phyloP scores from a whole-genome alignment of 2,113 vertebrate genomes.

The Sisor rabdophorus region DNA sequence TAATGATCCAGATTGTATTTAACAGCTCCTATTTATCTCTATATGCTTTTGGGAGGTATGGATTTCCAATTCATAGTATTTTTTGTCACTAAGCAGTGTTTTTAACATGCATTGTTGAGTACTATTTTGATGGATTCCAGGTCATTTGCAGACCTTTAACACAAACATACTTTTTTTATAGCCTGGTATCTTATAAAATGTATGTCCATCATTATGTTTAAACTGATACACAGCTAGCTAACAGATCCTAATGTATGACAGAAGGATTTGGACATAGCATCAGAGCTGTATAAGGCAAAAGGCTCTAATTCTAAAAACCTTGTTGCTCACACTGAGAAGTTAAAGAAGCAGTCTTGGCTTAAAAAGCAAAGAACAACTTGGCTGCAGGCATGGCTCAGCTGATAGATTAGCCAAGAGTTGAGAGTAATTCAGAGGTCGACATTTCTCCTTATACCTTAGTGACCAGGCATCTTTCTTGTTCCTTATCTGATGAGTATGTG shows the following conservation, averaged over 20 bases:
- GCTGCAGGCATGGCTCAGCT: not conserved
- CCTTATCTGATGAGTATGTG: not conserved
- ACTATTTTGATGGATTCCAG: not conserved
- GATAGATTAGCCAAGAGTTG: not conserved
- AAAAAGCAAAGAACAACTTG: not conserved
- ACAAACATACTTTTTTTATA: not conserved
- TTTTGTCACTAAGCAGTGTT: not conserved
- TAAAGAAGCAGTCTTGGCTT: not conserved
- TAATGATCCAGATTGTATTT: not conserved
- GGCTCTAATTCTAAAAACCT: not conserved
- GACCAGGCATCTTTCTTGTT: not conserved
- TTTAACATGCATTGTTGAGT: not conserved
- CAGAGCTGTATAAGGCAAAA: not conserved
- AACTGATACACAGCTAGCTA: not conserved
- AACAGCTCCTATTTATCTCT: not conserved
- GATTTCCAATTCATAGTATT: not conserved
- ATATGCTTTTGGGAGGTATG: not conserved
- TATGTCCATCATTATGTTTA: too few species aligned
- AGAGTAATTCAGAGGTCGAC: not conserved
- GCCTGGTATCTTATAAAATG: not conserved
- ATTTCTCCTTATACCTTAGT: not conserved
- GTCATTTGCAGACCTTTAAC: not conserved
- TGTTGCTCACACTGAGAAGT: not conserved
- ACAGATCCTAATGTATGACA: not conserved
- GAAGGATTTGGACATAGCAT: not conserved